Evolutionary conservation across 2,888 invertebrate genomes (phyloP), one percentile per base, ranked within the genome.

Genomic region (Crematogaster levior): DNA sequence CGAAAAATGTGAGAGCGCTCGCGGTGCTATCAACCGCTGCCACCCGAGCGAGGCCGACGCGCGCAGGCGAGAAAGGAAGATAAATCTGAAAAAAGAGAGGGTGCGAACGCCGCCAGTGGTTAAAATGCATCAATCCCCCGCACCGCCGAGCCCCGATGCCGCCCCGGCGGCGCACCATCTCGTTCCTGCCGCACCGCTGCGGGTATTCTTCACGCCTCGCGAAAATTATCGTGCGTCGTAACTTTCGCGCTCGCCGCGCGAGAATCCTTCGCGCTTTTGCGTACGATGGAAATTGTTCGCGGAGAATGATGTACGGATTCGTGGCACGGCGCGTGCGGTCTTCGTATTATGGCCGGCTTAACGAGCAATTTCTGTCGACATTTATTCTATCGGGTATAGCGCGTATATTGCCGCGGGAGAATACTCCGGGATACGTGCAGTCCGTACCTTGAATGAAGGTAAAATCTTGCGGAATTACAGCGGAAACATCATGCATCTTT

Each of bases 201-300:
- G 24, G 81, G 74, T 85, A 89, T 89, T 85, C 89, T 86, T 85
- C 88, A 74, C 79, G 88, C 81, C 74, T 75, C 51, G 56, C 83
- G 82, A 85, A 88, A 89, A 88, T 89, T 89, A 89, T 89, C 83
- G 88, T 72, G 18, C 72, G 66, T 56, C 84, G 85, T 87, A 87
- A 85, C 86, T 85, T 86, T 66, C 58, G 73, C 74, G 75, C 82
- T 65, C 21, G 75, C 75, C 77, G 51, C 58, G 86, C 75, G 75
- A 58, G 73, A 82, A 86, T 85, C 81, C 80, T 86, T 75, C 70
- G 82, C 83, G 58, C 82, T 84, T 77, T 61, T 68, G 56, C 61
- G 84, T 56, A 63, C 85, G 70, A 82, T 82, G 80, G 80, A 84
- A 87, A 81, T 82, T 82, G 82, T 85, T 56, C 74, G 75, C 43